phyloP scores from a whole-genome alignment of 2,888 invertebrate species.

The Nemapogon koenigi region DNA sequence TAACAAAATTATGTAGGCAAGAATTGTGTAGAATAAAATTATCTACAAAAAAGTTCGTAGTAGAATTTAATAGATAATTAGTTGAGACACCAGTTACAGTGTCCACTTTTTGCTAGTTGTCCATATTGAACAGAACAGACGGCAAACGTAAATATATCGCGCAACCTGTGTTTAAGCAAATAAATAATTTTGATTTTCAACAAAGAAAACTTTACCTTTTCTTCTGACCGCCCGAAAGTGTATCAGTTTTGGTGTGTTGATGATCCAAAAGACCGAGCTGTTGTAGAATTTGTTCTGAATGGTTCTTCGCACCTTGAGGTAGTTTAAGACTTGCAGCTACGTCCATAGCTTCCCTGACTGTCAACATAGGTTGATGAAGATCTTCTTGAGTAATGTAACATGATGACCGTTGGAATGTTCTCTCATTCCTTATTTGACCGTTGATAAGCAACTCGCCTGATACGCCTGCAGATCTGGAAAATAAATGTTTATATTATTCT shows the following conservation, averaged over 20 bases:
- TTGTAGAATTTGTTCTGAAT: conserved; percentile 62
- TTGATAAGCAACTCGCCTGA: conserved; percentile 74
- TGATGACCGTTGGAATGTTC: conserved; percentile 71
- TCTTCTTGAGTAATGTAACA: conserved; percentile 87
- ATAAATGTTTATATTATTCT: too few species aligned
- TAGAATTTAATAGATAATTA: too few species aligned
- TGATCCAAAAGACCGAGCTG: conserved; percentile 70
- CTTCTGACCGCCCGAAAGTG: conserved; percentile 79
- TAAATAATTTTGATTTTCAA: background rate
- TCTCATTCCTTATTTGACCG: conserved; percentile 67
- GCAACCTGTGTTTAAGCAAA: too few species aligned
- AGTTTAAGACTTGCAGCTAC: conserved; percentile 79
- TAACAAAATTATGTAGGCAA: too few species aligned
- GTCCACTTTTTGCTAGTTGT: too few species aligned
- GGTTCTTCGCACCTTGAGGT: conserved; percentile 50
- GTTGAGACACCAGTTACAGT: too few species aligned
- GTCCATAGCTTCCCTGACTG: conserved; percentile 78
- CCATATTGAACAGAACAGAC: too few species aligned
- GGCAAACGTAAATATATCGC: too few species aligned
- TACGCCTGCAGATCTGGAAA: conserved; percentile 67
- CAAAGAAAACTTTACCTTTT: conserved; percentile 51
- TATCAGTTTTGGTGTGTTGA: conserved; percentile 67
- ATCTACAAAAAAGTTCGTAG: too few species aligned
- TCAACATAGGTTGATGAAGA: conserved; percentile 73
- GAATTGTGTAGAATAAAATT: too few species aligned